A percentile compares a stretch with the other conserved stretches of the same genome.
These are phyloP conservation scores for Parauchenoglanis ngamensis DNA, from an alignment of 2,797 vertebrate species.

Conservation along the genomic window DNA sequence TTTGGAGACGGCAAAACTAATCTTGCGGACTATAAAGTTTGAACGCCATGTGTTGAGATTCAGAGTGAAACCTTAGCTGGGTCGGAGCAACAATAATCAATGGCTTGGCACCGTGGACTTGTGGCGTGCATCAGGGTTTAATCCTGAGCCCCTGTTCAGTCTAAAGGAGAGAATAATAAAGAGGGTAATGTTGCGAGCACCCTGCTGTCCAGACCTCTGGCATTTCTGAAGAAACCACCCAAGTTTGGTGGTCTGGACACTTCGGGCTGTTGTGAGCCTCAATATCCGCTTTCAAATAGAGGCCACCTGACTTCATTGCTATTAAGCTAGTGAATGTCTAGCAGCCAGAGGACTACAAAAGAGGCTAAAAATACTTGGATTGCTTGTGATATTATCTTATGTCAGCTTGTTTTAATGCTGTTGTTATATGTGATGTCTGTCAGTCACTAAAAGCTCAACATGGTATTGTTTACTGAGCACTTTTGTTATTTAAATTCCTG, in stretches of 20 bases:
- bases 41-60: background rate
- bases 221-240: background rate
- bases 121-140: conserved; percentile 20
- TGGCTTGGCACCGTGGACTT: background rate
- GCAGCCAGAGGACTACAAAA: background rate
- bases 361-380: background rate
- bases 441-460: background rate
- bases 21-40: background rate
- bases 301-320: background rate
- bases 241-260: conserved; percentile 20
- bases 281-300: conserved; percentile 1
- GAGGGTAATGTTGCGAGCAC: background rate
- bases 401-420: background rate
- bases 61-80: background rate
- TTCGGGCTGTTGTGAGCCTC: background rate
- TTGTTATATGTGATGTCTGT: background rate
- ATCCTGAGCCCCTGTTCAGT: background rate
- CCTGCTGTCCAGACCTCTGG: background rate
- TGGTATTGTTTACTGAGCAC: background rate
- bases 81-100: background rate
- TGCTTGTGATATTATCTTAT: background rate
- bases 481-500: background rate
- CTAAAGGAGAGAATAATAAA: conserved; percentile 3
- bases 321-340: background rate
- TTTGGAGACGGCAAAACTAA: background rate